Evolutionary conservation across 1,140 invertebrate species (phyloP).

Genomic region (Bicyclus anynana): DNA sequence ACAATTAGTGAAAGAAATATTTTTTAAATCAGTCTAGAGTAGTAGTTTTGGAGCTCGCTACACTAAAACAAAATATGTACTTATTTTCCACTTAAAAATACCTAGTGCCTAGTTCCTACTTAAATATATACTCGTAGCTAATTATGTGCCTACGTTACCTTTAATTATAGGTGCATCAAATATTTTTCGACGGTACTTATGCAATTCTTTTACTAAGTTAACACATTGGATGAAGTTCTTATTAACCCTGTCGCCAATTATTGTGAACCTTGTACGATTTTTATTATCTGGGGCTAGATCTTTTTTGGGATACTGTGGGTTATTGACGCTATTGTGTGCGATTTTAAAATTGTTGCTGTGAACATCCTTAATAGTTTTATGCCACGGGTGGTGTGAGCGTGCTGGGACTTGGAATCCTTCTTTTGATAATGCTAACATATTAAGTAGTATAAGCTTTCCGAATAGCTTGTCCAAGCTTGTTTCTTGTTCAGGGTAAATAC

Average conservation of each 20-base stretch:
- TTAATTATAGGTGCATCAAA: conserved; percentile 53
- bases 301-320: conserved; percentile 42
- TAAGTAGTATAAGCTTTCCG: no score
- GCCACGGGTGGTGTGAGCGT: conserved; percentile 50
- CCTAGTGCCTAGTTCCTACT: no score
- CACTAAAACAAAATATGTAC: no score
- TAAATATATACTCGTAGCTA: background rate
- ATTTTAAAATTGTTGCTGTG: conserved; percentile 40
- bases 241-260: conserved; percentile 54
- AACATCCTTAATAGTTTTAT: conserved; percentile 42
- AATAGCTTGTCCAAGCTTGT: no score
- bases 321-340: conserved; percentile 55
- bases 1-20: no score
- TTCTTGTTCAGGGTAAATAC: no score
- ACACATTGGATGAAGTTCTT: conserved; percentile 60
- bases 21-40: no score
- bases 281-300: conserved; percentile 20
- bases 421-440: background rate
- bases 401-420: background rate
- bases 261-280: conserved; percentile 41
- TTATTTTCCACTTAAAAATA: no score
- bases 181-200: conserved; percentile 49
- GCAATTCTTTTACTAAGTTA: conserved; percentile 48
- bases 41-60: no score
- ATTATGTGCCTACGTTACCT: conserved; percentile 32